Evolutionary conservation across 2,797 vertebrate species (phyloP), one percentile per base, ranked within the genome.

Genomic region (Rhodeus uyekii): DNA sequence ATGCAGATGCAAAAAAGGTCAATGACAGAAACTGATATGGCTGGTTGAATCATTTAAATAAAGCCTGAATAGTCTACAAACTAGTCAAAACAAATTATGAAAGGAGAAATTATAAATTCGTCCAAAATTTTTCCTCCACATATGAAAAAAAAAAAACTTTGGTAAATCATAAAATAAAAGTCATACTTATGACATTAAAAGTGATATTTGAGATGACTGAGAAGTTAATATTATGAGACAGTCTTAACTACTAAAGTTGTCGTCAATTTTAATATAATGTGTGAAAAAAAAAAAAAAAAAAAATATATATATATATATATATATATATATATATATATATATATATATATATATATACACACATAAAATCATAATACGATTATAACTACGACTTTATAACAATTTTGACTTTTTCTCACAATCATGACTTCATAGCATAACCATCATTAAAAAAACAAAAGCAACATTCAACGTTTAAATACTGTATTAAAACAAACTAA

Each of bases 11-110:
- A 74, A 63, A 36, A 53, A 69, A 24, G 46, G 60, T 81, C 60
- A 75, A 34, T 83, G 82, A 71, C 58, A 61, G 16, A 75, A 68
- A 79, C 80, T 69, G 82, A 86, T 75, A 78, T 78, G 76, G 75
- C 44, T 60, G 80, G 50, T 38, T 53, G 69, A 44, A 27, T 61
- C 27, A 44, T 44, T 27, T 34, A 44, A 65, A 73, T 29, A 72
- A 82, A 64, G 24, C 14, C 42, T 27, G 55, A 16, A 77, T 42
- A 67, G 63, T 55, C 32, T 65, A 71, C 63, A 83, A 24, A 39
- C 44, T 16, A 69, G n/a, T 39, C 27, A 4, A 50, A 39, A 29
- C 6, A 74, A 34, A 65, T 46, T 13, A 27, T n/a, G 2, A 46
- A 22, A 61, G 13, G n/a, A 64, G 58, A 27, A 55, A 32, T 46